A percentile compares a stretch with the other conserved stretches of the same genome.
These are phyloP conservation scores for Amblyornis subalaris DNA, from an alignment of 2,113 vertebrate genomes.

Conservation along the genomic window DNA sequence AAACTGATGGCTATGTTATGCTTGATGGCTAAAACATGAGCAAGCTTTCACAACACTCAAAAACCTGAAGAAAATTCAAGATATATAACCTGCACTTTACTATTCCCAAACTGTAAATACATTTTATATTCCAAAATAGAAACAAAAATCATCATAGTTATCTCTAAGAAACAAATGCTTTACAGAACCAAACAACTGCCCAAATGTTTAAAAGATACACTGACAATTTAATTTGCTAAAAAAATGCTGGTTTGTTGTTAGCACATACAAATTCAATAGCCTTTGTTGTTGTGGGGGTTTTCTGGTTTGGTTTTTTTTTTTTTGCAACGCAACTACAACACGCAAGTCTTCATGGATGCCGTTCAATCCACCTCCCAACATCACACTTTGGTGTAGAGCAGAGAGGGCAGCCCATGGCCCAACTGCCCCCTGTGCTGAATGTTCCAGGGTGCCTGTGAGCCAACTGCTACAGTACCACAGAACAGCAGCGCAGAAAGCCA, in stretches of 20 bases:
- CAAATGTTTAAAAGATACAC: not conserved
- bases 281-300: not conserved
- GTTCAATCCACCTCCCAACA: not conserved
- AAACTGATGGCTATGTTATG: not conserved
- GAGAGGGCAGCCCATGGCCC: not conserved
- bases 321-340: not conserved
- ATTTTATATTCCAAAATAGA: not conserved
- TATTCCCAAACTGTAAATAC: not conserved
- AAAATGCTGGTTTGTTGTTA: not conserved
- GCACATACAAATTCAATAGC: not conserved
- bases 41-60: not conserved
- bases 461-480: not conserved
- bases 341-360: rapidly evolving
- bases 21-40: not conserved
- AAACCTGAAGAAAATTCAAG: not conserved
- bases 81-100: not conserved
- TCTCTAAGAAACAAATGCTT: not conserved
- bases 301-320: too few relatives aligned
- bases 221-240: not conserved
- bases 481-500: not conserved
- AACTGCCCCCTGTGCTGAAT: not conserved
- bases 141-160: not conserved
- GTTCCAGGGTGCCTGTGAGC: not conserved
- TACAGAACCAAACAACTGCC: not conserved
- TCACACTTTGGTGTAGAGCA: not conserved